These are phyloP conservation scores for Athalia rosae DNA, from an alignment of 2,888 invertebrate genomes.

Conservation along the genomic window DNA sequence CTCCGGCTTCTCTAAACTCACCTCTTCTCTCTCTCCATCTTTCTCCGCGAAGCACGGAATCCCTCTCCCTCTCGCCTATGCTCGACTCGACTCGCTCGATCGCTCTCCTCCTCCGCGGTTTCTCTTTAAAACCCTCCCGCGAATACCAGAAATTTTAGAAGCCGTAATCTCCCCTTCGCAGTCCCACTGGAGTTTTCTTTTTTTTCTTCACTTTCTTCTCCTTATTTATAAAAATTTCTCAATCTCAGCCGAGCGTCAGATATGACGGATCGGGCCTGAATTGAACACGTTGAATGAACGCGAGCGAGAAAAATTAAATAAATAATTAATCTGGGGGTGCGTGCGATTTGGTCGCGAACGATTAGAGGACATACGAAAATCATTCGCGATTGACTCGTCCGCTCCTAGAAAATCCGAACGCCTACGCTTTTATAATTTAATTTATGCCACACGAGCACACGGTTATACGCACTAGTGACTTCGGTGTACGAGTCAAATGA, in stretches of 20 bases:
- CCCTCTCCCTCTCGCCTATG: too few relatives aligned
- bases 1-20: too few relatives aligned
- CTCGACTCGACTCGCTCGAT: too few relatives aligned
- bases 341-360: not conserved
- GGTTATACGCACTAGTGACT: slow-evolving; percentile 14
- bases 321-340: not conserved
- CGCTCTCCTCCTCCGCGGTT: too few relatives aligned
- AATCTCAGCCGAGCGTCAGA: too few relatives aligned
- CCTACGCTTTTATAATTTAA: slow-evolving; percentile 1
- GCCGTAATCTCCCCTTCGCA: not conserved
- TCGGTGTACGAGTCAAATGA: not conserved
- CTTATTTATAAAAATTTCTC: not conserved
- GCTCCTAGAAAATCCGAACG: slow-evolving; percentile 12
- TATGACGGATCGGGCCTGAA: not conserved
- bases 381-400: slow-evolving; percentile 34
- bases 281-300: not conserved
- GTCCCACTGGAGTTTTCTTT: not conserved
- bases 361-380: not conserved
- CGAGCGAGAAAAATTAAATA: not conserved
- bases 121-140: not conserved
- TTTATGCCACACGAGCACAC: slow-evolving; percentile 22
- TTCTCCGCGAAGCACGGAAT: not conserved
- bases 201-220: not conserved
- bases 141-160: slow-evolving; percentile 10
- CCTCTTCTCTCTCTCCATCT: not conserved